Base-by-base conservation (phyloP, 2,888 invertebrate species). In the Prenolepis imparis region DNA sequence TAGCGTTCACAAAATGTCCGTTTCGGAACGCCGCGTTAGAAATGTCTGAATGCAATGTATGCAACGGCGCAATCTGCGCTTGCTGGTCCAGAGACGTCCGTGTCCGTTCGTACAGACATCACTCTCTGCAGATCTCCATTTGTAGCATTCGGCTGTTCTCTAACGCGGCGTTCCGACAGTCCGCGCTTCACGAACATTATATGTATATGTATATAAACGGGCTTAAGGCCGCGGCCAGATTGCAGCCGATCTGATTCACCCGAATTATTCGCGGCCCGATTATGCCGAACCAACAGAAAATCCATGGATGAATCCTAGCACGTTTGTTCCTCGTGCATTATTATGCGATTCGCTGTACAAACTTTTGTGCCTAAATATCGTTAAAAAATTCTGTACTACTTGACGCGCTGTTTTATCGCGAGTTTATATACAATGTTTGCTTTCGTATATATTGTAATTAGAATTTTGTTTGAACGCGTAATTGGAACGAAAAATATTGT, bases 131-230 rank as follows among this genome's bases (percentile, higher is more conserved):
- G 78, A 70, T 80, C 52, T 52, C 78, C 78, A 80, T 80, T 78
- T 78, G 78, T 72, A 80, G 78, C 78, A 80, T 80, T 80, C 72
- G 59, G 59, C 18, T n/a, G 70, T 72, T 72, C 72, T 48, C 78
- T 70, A 70, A 59, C 78, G 70, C 32, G 70, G 18, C 72, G 44
- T 70, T 67, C 77, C 77, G 66, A 39, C 28, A 55, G 21, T 52
- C 57, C 57, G 70, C 57, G 78, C 70, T 59, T 41, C 8, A 52
- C 44, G 70, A 21, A 32, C 70, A 24, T 70, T 28, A 28, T 28
- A 28, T 28, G 28, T 28, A 28, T 28, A 28, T 28, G 59, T 70
- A 72, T 59, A 59, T 59, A 80, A 72, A 72, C 18, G 44, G 44
- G 72, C 78, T 80, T 80, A 80, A 80, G 78, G 72, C 70, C 57